Percentiles rank a stretch among this genome's conserved stretches.
Conservation (phyloP, 2,888 invertebrate genomes). For the Fissipunctia ypsillon region DNA sequence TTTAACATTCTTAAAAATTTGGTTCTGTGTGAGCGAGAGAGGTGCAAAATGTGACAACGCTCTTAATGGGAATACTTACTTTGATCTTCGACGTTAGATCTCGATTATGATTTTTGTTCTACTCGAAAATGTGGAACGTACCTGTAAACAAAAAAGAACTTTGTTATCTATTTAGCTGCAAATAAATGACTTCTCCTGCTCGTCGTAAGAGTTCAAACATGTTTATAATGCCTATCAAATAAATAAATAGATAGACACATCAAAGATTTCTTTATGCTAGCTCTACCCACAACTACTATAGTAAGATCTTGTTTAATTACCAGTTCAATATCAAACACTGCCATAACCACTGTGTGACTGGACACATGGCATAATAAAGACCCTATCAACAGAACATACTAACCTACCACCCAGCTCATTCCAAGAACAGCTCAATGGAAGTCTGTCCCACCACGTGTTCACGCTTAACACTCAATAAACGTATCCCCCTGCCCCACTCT, state of each 20-base stretch:
- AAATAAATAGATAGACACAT: neutral
- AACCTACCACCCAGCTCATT: conserved; percentile 25
- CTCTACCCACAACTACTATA: neutral
- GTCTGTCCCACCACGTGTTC: conserved; percentile 45
- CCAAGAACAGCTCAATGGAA: conserved; percentile 40
- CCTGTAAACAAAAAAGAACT: conserved; percentile 49
- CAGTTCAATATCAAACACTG: neutral
- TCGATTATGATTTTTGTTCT: conserved; percentile 24
- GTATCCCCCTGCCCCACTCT: neutral
- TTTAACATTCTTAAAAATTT: too few relatives aligned
- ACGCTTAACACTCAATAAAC: conserved; percentile 56
- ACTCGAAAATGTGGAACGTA: conserved; percentile 30
- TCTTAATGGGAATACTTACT: conserved; percentile 58
- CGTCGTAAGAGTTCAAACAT: neutral
- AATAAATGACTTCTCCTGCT: neutral
- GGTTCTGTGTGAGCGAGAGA: too few relatives aligned
- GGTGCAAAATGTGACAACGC: too few relatives aligned
- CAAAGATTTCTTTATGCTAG: neutral
- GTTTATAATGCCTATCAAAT: neutral
- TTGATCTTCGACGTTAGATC: conserved; percentile 47
- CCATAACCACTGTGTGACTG: neutral
- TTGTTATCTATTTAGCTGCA: conserved; percentile 11
- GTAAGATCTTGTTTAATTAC: neutral
- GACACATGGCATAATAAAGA: neutral
- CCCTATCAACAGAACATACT: neutral